Evolutionary conservation across 2,113 vertebrate genomes (phyloP).

Genomic region (Rhegmatorhina hoffmannsi): DNA sequence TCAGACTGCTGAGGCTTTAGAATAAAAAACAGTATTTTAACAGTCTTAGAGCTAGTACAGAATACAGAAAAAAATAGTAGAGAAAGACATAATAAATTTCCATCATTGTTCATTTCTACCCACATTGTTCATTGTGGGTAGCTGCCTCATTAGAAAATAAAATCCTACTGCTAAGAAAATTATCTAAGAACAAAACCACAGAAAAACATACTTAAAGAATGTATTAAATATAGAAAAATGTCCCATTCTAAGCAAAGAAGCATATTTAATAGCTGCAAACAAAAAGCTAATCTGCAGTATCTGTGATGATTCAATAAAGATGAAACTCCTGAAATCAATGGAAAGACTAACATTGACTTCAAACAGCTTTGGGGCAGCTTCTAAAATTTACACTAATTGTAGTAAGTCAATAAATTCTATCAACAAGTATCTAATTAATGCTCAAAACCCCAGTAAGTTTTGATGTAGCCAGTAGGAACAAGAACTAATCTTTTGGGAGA

Average conservation of each 20-base stretch:
- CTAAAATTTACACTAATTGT: not conserved
- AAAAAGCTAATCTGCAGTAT: not conserved
- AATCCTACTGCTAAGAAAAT: conserved; percentile 47
- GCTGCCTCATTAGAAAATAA: conserved; percentile 34
- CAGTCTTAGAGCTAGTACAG: not conserved
- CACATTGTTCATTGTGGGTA: not conserved
- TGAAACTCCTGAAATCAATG: not conserved
- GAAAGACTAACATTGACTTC: not conserved
- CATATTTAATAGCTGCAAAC: not conserved
- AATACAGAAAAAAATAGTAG: conserved; percentile 1
- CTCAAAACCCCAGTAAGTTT: not conserved
- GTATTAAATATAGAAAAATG: conserved; percentile 21
- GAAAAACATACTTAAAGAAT: conserved; percentile 6
- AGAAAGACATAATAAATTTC: conserved; percentile 25
- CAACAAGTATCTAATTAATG: not conserved
- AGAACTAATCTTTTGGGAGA: not conserved
- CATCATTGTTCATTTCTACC: conserved; percentile 8
- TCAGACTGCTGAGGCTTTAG: not conserved
- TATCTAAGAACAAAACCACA: conserved; percentile 17
- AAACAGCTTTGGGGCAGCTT: not conserved
- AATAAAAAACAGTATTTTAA: not conserved
- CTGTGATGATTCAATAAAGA: not conserved
- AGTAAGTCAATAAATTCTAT: not conserved
- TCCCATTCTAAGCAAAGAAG: conserved; percentile 31
- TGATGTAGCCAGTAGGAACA: not conserved